phyloP scores from a whole-genome alignment of 2,888 invertebrate species.

The Poecilus cupreus region DNA sequence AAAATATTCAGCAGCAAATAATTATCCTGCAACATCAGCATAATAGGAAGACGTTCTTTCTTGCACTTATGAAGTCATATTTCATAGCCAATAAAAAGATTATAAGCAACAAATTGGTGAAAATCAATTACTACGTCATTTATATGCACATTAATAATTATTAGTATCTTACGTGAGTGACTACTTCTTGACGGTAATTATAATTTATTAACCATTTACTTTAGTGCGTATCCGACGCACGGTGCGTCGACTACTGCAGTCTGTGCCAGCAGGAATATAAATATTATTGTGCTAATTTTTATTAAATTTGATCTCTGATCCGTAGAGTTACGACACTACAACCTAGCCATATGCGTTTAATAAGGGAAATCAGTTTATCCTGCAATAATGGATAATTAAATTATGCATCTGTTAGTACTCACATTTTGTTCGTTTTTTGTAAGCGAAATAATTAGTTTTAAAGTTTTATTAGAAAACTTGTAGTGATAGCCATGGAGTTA shows the following conservation, averaged over 20 bases:
- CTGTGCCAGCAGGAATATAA: not conserved
- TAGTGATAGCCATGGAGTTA: no score
- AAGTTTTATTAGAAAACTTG: no score
- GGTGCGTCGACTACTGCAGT: not conserved
- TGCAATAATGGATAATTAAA: no score
- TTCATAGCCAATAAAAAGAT: conserved; percentile 38
- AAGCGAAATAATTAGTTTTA: no score
- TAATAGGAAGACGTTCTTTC: conserved; percentile 22
- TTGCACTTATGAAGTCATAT: conserved; percentile 30
- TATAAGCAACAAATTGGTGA: conserved; percentile 32
- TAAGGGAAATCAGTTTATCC: no score
- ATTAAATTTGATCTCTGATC: not conserved
- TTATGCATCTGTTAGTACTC: no score
- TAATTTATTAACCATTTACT: conserved; percentile 40
- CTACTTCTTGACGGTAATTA: conserved; percentile 1
- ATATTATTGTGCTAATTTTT: not conserved
- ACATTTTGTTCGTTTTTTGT: no score
- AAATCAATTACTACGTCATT: conserved; percentile 39
- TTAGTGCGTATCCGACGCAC: not conserved
- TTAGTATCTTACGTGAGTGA: conserved; percentile 38
- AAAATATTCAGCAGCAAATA: conserved; percentile 22
- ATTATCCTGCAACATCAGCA: not conserved
- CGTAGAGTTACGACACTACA: not conserved
- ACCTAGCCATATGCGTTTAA: no score
- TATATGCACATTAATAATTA: conserved; percentile 40